Base-by-base conservation (phyloP, 1,140 invertebrate species). In the Drosophila erecta region DNA sequence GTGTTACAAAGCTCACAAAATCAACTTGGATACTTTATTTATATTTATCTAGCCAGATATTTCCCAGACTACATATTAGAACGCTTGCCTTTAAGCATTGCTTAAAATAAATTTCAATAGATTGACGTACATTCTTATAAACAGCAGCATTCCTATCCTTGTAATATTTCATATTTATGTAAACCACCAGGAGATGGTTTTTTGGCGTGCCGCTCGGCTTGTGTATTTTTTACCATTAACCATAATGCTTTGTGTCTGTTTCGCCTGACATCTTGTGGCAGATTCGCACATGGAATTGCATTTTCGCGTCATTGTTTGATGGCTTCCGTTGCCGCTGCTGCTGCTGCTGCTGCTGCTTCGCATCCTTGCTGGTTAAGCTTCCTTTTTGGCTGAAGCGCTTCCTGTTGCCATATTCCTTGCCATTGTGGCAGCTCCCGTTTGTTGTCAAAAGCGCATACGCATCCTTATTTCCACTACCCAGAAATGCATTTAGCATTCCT, bases 281-380 rank as follows among this genome's bases (percentile, higher is more conserved):
- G 40, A 70, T 70, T 69, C 50, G 41, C 41, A 30, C 35, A 70
- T 37, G 66, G 55, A 67, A 83, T 67, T 83, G 75, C 59, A 46
- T 65, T 69, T 60, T 66, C 55, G 66, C 70, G 66, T 87, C 79
- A 87, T 87, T 86, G 79, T 86, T 87, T 86, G 83, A 86, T 87
- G 79, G 75, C 83, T 76, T 86, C 83, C 83, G 24, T 24, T 24
- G 83, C 60, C 72, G 77, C 56, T 56, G 24, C 56, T 56, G 24
- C 60, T 56, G 49, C 65, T 57, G 64, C 59, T 51, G 37, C 37
- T 38, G 37, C 37, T 14, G 37, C 37, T 14, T 61, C 65, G 72
- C 79, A 76, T 86, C 59, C 75, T 76, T 72, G 81, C 74, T 78
- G 64, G 74, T 86, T 78, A 81, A 67, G 81, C 76, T 85, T 74